Conservation (phyloP, 2,113 vertebrate genomes). For the Bolborhynchus lineola region DNA sequence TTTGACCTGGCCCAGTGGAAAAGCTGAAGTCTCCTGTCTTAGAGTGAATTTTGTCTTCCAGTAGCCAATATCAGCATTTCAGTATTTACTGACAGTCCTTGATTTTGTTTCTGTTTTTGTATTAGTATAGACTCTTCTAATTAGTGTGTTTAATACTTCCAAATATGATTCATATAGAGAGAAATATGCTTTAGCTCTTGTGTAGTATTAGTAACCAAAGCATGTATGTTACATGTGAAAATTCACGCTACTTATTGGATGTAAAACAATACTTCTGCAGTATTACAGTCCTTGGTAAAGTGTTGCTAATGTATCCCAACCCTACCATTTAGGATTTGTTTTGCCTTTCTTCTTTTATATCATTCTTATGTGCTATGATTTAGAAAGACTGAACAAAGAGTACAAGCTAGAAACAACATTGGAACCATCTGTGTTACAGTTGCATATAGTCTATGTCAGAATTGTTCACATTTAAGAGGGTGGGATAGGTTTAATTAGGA, state of each 20-base stretch:
- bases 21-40: not conserved
- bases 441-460: not conserved
- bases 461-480: not conserved
- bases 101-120: not conserved
- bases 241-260: not conserved
- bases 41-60: not conserved
- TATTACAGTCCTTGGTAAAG: not conserved
- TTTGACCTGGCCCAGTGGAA: not conserved
- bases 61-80: not conserved
- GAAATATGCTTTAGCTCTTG: not conserved
- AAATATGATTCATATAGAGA: not conserved
- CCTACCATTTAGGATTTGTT: not conserved
- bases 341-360: not conserved
- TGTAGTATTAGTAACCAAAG: not conserved
- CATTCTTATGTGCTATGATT: not conserved
- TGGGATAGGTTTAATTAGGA: not conserved
- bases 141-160: not conserved
- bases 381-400: not conserved
- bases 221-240: not conserved
- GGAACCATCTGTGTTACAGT: slow-evolving; percentile 29
- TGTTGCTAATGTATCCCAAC: not conserved
- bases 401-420: not conserved
- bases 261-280: not conserved
- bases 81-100: not conserved
- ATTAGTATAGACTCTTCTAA: not conserved